A percentile compares a stretch with the other conserved stretches of the same genome.
These are phyloP conservation scores for Brachylomia viminalis DNA, from an alignment of 2,888 invertebrate genomes.

Conservation along the genomic window DNA sequence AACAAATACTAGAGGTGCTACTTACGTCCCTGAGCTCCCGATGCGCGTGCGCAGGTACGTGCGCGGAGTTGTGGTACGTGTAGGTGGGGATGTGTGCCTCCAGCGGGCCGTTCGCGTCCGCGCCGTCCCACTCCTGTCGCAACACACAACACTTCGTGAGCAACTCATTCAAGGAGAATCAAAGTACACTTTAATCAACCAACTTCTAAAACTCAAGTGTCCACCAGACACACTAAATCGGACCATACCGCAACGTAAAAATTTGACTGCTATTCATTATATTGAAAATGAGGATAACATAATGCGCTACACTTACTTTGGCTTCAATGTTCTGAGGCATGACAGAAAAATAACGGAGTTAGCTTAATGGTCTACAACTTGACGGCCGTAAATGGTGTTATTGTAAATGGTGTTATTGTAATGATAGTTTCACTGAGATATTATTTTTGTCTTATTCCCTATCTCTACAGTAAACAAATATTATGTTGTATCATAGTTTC, in stretches of 20 bases:
- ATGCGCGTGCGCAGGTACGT: conserved; percentile 60
- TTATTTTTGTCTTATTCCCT: background rate
- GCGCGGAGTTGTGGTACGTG: conserved; percentile 85
- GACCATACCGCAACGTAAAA: background rate
- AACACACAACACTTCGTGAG: background rate
- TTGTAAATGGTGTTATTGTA: background rate
- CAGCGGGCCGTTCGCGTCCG: conserved; percentile 77
- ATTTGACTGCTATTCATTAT: background rate
- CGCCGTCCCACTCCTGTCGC: conserved; percentile 82
- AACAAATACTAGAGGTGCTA: background rate
- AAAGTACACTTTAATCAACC: background rate
- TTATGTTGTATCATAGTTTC: background rate
- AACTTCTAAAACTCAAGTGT: background rate
- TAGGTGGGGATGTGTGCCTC: conserved; percentile 81
- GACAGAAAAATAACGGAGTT: conserved; percentile 30
- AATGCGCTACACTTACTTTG: conserved; percentile 46
- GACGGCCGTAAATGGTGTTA: background rate
- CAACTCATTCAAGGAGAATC: no score
- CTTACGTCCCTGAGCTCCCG: conserved; percentile 72
- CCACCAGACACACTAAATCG: background rate
- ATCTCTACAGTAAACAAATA: background rate
- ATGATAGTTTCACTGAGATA: background rate
- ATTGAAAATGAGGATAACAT: no score
- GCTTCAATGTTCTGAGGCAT: conserved; percentile 52
- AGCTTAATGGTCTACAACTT: background rate